phyloP scores from a whole-genome alignment of 2,888 invertebrate species.

The Phyllotreta cruciferae region DNA sequence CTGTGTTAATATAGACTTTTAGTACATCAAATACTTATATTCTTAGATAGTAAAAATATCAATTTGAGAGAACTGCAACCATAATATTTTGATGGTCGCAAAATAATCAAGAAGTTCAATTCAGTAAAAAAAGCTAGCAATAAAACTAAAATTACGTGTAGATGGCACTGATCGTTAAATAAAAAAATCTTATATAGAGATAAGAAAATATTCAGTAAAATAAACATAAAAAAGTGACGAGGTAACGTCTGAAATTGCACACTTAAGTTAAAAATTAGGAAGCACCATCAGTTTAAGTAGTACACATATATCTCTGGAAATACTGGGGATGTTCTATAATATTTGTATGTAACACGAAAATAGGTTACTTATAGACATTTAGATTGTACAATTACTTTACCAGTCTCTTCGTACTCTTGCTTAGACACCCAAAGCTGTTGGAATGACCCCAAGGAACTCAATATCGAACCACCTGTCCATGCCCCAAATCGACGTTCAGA shows the following conservation, averaged over 20 bases:
- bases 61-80: too few species aligned
- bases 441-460: constrained; percentile 76
- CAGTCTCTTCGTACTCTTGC: constrained; percentile 78
- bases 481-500: constrained; percentile 74
- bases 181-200: not conserved
- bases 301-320: constrained; percentile 9
- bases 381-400: constrained; percentile 63
- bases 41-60: too few species aligned
- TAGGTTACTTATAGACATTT: constrained; percentile 51
- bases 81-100: too few species aligned
- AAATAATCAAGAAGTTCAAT: too few species aligned
- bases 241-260: constrained; percentile 11
- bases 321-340: constrained; percentile 19
- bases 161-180: constrained; percentile 1
- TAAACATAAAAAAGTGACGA: not conserved
- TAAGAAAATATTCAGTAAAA: not conserved
- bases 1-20: not conserved
- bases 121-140: too few species aligned
- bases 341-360: constrained; percentile 22
- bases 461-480: constrained; percentile 79
- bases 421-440: constrained; percentile 81
- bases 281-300: not conserved
- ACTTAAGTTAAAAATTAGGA: constrained; percentile 4
- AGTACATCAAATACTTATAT: not conserved
- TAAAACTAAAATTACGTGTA: not conserved